These are phyloP conservation scores for Cherax quadricarinatus DNA, from an alignment of 1,140 invertebrate species.

Conservation along the genomic window DNA sequence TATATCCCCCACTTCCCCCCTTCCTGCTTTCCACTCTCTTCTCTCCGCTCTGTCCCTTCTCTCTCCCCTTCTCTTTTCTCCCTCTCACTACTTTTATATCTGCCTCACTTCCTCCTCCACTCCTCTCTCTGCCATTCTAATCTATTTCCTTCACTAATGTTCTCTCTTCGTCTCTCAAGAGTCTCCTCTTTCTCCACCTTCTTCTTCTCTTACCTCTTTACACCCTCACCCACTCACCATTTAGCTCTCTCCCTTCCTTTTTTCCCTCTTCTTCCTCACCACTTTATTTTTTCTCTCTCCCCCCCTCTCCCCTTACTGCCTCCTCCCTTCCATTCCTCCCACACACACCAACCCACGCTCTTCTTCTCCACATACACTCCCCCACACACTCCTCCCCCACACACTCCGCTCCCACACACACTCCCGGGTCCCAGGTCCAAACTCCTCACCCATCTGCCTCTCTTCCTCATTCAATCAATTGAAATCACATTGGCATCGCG, in stretches of 20 bases:
- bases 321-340: background rate
- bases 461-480: constrained; percentile 43
- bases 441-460: background rate
- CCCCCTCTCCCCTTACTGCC: background rate
- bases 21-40: background rate
- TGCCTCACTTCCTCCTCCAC: background rate
- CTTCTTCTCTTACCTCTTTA: background rate
- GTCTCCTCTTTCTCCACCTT: background rate
- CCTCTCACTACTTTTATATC: background rate
- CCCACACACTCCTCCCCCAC: background rate
- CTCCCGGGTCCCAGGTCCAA: background rate
- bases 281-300: background rate
- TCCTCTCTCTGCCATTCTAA: background rate
- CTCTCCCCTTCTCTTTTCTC: background rate
- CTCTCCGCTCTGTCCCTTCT: constrained; percentile 15
- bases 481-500: constrained; percentile 39
- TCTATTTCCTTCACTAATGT: background rate
- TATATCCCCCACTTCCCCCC: too few relatives aligned
- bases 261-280: too few relatives aligned
- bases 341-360: too few relatives aligned
- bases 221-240: background rate
- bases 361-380: too few relatives aligned
- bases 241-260: background rate
- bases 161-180: too few relatives aligned
- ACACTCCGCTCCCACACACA: background rate